Base-by-base conservation (phyloP, 2,888 invertebrate genomes). In the Drosophila sordidula region DNA sequence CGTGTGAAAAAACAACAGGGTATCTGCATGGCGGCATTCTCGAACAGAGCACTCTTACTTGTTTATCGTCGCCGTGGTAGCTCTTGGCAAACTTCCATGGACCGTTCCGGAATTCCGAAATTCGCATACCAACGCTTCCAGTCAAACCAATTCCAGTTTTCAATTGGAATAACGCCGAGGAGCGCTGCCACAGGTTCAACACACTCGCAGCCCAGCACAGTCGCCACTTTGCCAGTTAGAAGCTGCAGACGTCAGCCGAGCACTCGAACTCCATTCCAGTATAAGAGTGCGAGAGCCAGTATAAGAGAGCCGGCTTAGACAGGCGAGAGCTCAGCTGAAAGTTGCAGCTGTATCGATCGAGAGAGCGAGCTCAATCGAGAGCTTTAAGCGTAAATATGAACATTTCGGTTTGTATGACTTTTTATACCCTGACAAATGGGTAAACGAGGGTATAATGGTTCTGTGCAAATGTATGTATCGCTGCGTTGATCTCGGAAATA, bases 141-240 rank as follows among this genome's bases (percentile, higher is more conserved):
- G 89, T 89, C 81, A 90, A 88, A 89, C 89, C 89, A 90, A 82
- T 90, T 88, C 90, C 87, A 89, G 81, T 83, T 77, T 84, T 87
- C 82, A 84, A 85, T 81, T 89, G 84, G 87, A 85, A 87, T 84
- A 67, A 39, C 65, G 68, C 51, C 49, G 39, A 55, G 51, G 65
- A 64, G 82, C 79, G 62, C 78, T 78, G 78, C 70, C 70, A 52
- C 72, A 89, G 74, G 83, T 83, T 83, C 83, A 83, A 75, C 87
- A 72, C 69, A 83, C 83, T 76, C 89, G 82, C 62, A 85, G 70
- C 75, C 78, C 86, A 64, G 87, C 85, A 76, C 71, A 54, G 67
- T 50, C 72, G 50, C 45, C 70, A 56, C 50, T 62, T 78, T 80
- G 56, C 52, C 82, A 77, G 69, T 80, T 74, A 87, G 78, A 87